Conservation (phyloP, 2,888 invertebrate genomes). For the Lasioglossum figueresi region DNA sequence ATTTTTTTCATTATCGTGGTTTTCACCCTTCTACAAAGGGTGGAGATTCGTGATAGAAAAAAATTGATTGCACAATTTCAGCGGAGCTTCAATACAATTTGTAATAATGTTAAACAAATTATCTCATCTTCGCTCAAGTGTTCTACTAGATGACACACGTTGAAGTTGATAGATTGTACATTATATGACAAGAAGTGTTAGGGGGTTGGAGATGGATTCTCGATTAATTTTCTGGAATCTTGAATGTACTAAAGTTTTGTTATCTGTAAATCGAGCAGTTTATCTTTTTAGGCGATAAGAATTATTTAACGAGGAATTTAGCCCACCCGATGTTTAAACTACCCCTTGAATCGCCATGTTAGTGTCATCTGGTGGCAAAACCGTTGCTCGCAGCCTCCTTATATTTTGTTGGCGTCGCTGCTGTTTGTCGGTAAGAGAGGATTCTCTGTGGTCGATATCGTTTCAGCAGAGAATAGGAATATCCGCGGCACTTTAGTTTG, state of each 20-base stretch:
- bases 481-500: slow-evolving; percentile 12
- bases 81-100: not conserved
- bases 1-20: slow-evolving; percentile 14
- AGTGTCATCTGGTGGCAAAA: slow-evolving; percentile 56
- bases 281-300: not conserved
- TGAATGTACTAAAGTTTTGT: not conserved
- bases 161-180: not conserved
- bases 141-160: not conserved
- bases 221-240: not conserved
- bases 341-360: not conserved
- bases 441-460: slow-evolving; percentile 6
- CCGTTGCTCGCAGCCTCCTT: not conserved
- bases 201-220: not conserved
- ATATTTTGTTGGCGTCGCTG: not conserved
- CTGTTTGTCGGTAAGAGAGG: slow-evolving; percentile 60
- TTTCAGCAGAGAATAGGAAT: slow-evolving; percentile 33
- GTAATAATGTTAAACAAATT: not conserved
- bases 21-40: not conserved
- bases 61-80: not conserved
- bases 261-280: not conserved
- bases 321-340: not conserved
- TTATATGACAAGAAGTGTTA: not conserved
- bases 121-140: not conserved
- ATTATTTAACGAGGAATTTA: too few species aligned
- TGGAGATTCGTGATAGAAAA: not conserved